Conservation (phyloP, 2,888 invertebrate species). For the Epsilonema sp. region DNA sequence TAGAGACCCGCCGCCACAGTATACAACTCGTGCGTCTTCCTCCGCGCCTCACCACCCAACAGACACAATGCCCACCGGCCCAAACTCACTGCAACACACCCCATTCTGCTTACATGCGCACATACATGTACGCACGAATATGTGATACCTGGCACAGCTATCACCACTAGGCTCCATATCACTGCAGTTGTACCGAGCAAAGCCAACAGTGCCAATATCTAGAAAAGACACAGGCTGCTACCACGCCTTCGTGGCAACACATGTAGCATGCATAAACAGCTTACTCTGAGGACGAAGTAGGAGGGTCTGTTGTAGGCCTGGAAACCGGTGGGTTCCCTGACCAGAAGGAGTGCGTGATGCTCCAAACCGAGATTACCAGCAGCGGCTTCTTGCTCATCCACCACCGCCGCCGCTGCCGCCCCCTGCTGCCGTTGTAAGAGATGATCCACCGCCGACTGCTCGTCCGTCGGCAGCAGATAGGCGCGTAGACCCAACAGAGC, state of each 20-base stretch:
- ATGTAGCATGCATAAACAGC: no score
- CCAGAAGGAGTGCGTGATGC: constrained; percentile 60
- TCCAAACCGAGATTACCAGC: constrained; percentile 48
- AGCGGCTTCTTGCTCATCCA: constrained; percentile 8
- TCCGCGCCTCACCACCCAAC: constrained; percentile 29
- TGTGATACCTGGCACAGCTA: constrained; percentile 51
- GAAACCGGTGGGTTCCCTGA: constrained; percentile 53
- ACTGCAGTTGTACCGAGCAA: constrained; percentile 48
- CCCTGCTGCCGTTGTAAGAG: not conserved
- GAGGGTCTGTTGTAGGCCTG: constrained; percentile 71
- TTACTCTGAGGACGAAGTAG: constrained; percentile 46
- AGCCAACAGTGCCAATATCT: constrained; percentile 28
- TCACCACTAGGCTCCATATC: constrained; percentile 56
- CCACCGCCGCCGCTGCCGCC: constrained; percentile 9
- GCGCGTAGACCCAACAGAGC: constrained; percentile 24
- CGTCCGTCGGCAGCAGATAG: constrained; percentile 19
- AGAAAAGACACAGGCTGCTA: not conserved
- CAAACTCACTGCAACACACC: constrained; percentile 47
- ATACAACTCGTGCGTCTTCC: constrained; percentile 69
- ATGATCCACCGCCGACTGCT: no score
- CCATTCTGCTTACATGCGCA: not conserved
- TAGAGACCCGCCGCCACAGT: constrained; percentile 86
- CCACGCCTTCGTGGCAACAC: no score
- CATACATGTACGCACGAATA: no score
- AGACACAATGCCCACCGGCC: constrained; percentile 25